Conservation (phyloP, 2,888 invertebrate genomes). For the Boloria euphrosyne region DNA sequence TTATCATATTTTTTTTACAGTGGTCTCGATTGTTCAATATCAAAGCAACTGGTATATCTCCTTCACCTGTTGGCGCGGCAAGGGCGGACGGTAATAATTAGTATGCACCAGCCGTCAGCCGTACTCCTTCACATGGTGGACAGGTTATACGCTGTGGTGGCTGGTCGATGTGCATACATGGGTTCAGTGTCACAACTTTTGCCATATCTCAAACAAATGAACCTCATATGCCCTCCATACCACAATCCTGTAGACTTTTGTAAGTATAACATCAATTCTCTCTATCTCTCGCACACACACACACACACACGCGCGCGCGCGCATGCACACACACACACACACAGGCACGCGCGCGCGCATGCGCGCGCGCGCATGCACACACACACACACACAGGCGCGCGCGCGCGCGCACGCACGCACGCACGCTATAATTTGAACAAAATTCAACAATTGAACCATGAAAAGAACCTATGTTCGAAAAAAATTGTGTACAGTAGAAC, state of each 20-base stretch:
- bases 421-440: too few species aligned
- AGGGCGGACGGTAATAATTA: conserved; percentile 93
- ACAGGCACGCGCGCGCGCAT: too few species aligned
- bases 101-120: conserved; percentile 96
- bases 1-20: conserved; percentile 51
- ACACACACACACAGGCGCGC: too few species aligned
- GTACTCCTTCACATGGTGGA: conserved; percentile 94
- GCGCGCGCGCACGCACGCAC: too few species aligned
- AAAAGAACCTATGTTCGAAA: background rate
- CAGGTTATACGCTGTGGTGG: conserved; percentile 91
- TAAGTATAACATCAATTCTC: conserved; percentile 71
- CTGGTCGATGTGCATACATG: conserved; percentile 90
- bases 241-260: conserved; percentile 96
- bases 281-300: background rate
- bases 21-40: conserved; percentile 83
- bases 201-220: conserved; percentile 87
- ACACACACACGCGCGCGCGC: too few species aligned
- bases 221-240: conserved; percentile 91
- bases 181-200: conserved; percentile 89
- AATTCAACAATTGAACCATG: background rate
- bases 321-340: too few species aligned
- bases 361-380: too few species aligned
- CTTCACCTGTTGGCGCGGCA: conserved; percentile 91
- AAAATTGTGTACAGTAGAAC: background rate
- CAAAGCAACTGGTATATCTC: conserved; percentile 90